Base-by-base conservation (phyloP, 2,113 vertebrate species). In the Gobiocypris rarus region DNA sequence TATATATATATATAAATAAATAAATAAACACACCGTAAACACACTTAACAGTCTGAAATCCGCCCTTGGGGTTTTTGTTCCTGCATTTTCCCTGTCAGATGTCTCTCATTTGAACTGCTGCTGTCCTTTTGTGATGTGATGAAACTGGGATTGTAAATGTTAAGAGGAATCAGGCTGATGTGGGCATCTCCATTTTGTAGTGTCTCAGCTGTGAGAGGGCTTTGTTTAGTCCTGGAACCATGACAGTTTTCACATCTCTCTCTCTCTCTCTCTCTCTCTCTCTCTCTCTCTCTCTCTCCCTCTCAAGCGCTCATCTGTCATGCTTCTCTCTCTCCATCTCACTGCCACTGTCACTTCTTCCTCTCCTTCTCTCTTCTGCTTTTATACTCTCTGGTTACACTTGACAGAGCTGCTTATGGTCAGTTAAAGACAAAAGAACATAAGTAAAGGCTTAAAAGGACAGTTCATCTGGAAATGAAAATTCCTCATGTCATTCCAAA, bases 221-320 rank as follows among this genome's bases (percentile, higher is more conserved):
- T 87, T 90, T 65, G 84, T 84, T 87, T 88, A 31, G 87, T 67
- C 83, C 88, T 75, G 85, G 71, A 22, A 43, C 48, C 83, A 80
- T 91, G 90, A 89, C 89, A 91, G 87, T 83, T 87, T 38, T 13
- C 31, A 9, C 69, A 56, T 75, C 45, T 50, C 48, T 50, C 45
- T 48, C 38, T 0, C 38, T 9, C 41, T 43, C 41, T 45, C 41
- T 43, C 41, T 43, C 41, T 43, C 41, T 43, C 41, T 43, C 41
- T 43, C 41, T 45, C 43, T 43, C 41, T 43, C 67, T 43, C 48
- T 50, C 59, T 76, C 73, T 75, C 43, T 83, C 43, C 52, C 43
- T 75, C 82, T 63, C 70, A 48, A n/a, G 24, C 14, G 22, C 82
- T 67, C 9, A 14, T 67, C 59, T 76, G 59, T 41, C 26, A 26